These are phyloP conservation scores for Sebastes alutus DNA, from an alignment of 2,797 vertebrate genomes.

Conservation along the genomic window DNA sequence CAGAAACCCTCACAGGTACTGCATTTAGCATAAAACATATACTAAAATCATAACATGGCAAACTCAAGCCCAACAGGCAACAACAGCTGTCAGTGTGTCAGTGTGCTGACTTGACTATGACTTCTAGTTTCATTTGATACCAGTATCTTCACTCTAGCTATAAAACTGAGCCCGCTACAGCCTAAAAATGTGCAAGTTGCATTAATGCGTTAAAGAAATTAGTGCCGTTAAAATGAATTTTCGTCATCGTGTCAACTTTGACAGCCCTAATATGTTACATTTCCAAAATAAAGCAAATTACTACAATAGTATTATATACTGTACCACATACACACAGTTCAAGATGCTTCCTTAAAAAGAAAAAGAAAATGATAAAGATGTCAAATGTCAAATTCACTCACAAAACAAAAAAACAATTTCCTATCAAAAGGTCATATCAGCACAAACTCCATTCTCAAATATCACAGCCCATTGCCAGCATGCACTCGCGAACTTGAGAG, in stretches of 20 bases:
- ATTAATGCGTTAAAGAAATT: too few relatives aligned
- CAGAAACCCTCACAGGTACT: too few relatives aligned
- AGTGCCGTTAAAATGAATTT: too few relatives aligned
- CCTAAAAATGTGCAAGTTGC: too few relatives aligned
- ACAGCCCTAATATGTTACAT: not conserved
- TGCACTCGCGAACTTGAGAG: slow-evolving; percentile 6
- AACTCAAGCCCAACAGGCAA: too few relatives aligned
- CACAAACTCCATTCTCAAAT: slow-evolving; percentile 59
- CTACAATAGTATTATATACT: not conserved
- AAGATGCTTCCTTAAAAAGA: slow-evolving; percentile 3
- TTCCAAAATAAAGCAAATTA: not conserved
- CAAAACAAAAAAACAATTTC: slow-evolving; percentile 40
- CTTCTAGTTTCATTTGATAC: too few relatives aligned
- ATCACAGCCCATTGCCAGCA: slow-evolving; percentile 36
- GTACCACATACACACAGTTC: not conserved
- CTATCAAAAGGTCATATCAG: slow-evolving; percentile 66
- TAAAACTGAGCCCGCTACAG: too few relatives aligned
- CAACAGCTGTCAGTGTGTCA: too few relatives aligned
- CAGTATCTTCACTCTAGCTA: too few relatives aligned
- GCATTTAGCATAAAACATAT: too few relatives aligned
- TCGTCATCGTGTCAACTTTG: rapidly evolving
- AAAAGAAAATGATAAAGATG: slow-evolving; percentile 37
- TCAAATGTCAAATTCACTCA: slow-evolving; percentile 59
- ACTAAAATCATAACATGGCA: too few relatives aligned
- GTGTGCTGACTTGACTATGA: too few relatives aligned